Base-by-base conservation (phyloP, 37 sponge, comb jelly and placozoan genomes). In the Cliona cf. orientalis region DNA sequence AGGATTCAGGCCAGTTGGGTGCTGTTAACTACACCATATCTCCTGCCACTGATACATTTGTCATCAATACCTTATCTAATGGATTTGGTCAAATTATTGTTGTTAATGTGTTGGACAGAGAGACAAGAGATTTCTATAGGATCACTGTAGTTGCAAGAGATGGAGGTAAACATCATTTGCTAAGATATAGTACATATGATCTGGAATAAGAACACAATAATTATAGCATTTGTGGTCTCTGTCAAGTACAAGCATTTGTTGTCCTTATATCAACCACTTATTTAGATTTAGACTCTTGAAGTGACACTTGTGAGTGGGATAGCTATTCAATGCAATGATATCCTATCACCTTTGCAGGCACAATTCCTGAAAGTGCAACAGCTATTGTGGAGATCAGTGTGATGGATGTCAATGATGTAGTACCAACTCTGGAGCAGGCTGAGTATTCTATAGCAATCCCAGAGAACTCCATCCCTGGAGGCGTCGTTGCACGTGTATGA, bases 391-490 rank as follows among this genome's bases (percentile, higher is more conserved):
- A 21, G 5, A 41, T 86, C 29, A 59, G 38, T 21, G 73, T 86
- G 71, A 2, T 70, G 5, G 86, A 86, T 33, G 66, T 38, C 40
- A 86, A 86, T 71, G 86, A 86, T 62, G 59, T 79, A 44, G 43
- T 64, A 7, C 86, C 86, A 41, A 21, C 44, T 2, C 46, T 71
- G 9, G 36, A 7, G 5, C 2, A 5, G 5, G 2, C 14, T 7
- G 45, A 28, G 28, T 71, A 71, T 42, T 36, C 28, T 44, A 29
- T 46, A 23, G 44, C 71, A 19, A 5, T 71, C n/a, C 46, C 46
- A 25, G 71, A 71, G 46, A 36, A 36, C 17, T 29, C 14, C 11
- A 6, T 28, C 14, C 46, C 71, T 23, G 9, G 17, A 23, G 46
- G 4, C 46, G 11, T 66, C 29, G 39, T 19, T 34, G 67, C 37